These are phyloP conservation scores for Notolepis coatsorum DNA, from an alignment of 2,797 vertebrate genomes.

Conservation along the genomic window DNA sequence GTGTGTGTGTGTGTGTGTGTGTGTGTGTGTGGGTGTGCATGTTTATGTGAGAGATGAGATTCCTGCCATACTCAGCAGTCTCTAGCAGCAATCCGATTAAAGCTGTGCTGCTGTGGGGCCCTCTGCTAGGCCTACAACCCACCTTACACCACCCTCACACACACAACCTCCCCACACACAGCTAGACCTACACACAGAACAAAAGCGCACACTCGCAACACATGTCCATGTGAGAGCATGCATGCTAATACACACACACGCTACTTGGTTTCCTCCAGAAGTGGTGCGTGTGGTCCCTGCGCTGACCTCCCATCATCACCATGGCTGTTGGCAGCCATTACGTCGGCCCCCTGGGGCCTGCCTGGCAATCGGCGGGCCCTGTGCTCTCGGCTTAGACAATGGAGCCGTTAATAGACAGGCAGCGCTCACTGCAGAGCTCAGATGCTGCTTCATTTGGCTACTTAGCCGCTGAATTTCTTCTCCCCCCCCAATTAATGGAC, in stretches of 20 bases:
- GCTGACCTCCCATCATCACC: slow-evolving; percentile 76
- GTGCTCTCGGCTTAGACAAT: slow-evolving; percentile 46
- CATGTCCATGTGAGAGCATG: not conserved
- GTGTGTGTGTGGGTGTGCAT: slow-evolving; percentile 36
- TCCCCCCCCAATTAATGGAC: slow-evolving; percentile 10
- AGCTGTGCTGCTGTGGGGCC: slow-evolving; percentile 62
- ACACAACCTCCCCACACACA: slow-evolving; percentile 10
- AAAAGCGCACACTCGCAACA: slow-evolving; percentile 1
- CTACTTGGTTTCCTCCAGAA: slow-evolving; percentile 22
- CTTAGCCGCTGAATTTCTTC: not conserved
- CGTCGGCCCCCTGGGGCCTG: slow-evolving; percentile 61
- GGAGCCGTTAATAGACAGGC: slow-evolving; percentile 47
- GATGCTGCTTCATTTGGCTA: slow-evolving; percentile 37
- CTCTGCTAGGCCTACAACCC: slow-evolving; percentile 36
- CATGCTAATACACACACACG: not conserved
- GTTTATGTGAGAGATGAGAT: slow-evolving; percentile 41
- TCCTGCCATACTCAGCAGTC: slow-evolving; percentile 78
- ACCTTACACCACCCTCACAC: slow-evolving; percentile 46
- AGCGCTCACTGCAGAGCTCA: slow-evolving; percentile 13
- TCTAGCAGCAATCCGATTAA: slow-evolving; percentile 77
- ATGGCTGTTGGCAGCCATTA: slow-evolving; percentile 72
- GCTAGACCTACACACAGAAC: slow-evolving; percentile 1
- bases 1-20: not conserved
- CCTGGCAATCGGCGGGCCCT: slow-evolving; percentile 27
- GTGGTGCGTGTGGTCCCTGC: slow-evolving; percentile 41